phyloP scores from a whole-genome alignment of 1,140 invertebrate genomes.

The Aphelenchoides besseyi region DNA sequence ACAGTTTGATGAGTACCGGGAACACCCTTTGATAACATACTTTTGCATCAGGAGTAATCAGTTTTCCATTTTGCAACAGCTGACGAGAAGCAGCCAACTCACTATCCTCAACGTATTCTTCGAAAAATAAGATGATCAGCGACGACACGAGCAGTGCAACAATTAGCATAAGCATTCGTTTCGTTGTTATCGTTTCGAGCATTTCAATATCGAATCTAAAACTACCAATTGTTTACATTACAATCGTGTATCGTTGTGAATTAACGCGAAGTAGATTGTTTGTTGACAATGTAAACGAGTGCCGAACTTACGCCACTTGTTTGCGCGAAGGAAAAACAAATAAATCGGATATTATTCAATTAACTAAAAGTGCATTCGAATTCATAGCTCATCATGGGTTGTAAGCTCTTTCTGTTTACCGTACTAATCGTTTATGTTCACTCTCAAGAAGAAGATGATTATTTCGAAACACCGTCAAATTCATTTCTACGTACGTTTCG shows the following conservation, averaged over 20 bases:
- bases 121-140: conserved; percentile 25
- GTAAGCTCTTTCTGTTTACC: no score
- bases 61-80: conserved; percentile 17
- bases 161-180: conserved; percentile 28
- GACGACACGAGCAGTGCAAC: conserved; percentile 23
- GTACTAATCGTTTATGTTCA: not conserved
- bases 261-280: no score
- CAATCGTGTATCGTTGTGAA: no score
- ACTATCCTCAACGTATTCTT: conserved; percentile 32
- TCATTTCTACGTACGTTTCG: not conserved
- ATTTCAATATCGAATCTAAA: conserved; percentile 10
- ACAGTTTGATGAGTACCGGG: no score
- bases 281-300: no score
- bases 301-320: conserved; percentile 3
- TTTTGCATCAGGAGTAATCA: conserved; percentile 20
- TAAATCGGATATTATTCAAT: no score
- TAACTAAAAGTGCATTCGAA: no score
- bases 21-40: not conserved
- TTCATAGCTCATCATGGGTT: no score
- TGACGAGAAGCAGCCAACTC: conserved; percentile 17
- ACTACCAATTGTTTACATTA: not conserved
- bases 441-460: not conserved
- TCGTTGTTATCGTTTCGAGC: conserved; percentile 28
- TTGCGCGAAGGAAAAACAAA: no score
- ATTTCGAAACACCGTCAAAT: not conserved